Evolutionary conservation across 1,140 invertebrate species (phyloP), one percentile per base, ranked within the genome.

Genomic region (Ceratosolen solmsi): DNA sequence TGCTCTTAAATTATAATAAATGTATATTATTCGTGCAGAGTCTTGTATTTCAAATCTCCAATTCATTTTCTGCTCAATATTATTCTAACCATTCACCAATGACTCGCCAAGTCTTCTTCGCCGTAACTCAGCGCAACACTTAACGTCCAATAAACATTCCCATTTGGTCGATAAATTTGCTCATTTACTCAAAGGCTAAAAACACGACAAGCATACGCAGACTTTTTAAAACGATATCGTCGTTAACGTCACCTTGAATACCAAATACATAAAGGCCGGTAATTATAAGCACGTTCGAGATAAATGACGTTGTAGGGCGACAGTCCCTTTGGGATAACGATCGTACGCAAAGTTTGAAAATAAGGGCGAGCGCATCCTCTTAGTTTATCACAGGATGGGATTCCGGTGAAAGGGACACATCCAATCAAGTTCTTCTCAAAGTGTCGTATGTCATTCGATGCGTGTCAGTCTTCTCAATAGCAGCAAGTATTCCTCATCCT

Each of bases 301-400:
- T 84, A 84, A 85, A 85, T 80, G n/a, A 46, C 36, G 22, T 46
- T 25, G 17, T 46, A 25, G 84, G 84, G 83, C 82, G 83, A 85
- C 84, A 84, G 20, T 68, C 79, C 58, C 81, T 71, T 70, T 33
- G 27, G 15, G 46, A 38, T 58, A 58, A 74, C 49, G 72, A 58
- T 74, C 30, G 30, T 25, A 11, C 5, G 38, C 51, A 38, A 33
- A 58, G 46, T 30, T 58, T 38, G 13, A 25, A 73, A 58, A 74
- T 51, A 74, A 74, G 72, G 20, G 22, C 17, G 13, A 56, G 68
- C 30, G 74, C 25, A 41, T 70, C 68, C 41, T 72, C 46, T 72
- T 25, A 30, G 36, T 72, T 51, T 72, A 17, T 51, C 41, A 17
- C 15, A 20, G 20, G 46, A 51, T 46, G 27, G 20, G 58, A 63